Conservation (phyloP, 2,888 invertebrate genomes). For the Eupithecia centaureata region DNA sequence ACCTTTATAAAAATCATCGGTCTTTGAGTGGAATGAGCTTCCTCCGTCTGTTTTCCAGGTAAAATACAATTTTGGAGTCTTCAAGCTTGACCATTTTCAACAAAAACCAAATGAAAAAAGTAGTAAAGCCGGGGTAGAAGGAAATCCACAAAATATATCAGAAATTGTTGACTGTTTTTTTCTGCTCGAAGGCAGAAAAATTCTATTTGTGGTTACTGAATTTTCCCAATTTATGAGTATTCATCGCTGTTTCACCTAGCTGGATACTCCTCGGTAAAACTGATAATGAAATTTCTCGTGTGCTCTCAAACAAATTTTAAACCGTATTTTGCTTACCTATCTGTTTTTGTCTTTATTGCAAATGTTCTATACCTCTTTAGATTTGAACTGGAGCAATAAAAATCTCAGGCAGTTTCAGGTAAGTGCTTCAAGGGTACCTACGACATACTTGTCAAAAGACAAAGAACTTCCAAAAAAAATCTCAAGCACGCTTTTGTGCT, state of each 20-base stretch:
- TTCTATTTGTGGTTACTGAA: conserved; percentile 42
- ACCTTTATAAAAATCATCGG: too few species aligned
- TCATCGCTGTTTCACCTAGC: conserved; percentile 49
- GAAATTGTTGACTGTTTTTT: neutral
- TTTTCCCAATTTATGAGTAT: conserved; percentile 51
- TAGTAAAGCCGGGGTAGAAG: neutral
- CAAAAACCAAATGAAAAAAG: too few species aligned
- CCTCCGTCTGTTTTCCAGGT: too few species aligned
- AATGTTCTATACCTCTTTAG: neutral
- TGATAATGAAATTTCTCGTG: conserved; percentile 50
- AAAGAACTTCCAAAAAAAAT: neutral
- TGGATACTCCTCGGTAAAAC: conserved; percentile 20
- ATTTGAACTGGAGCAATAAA: neutral
- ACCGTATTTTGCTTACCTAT: conserved; percentile 16
- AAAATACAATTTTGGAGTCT: too few species aligned
- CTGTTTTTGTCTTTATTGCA: neutral
- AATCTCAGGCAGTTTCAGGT: neutral
- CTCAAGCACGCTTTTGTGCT: neutral
- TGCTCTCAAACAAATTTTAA: conserved; percentile 36
- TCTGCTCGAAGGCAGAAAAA: conserved; percentile 33
- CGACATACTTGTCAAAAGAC: neutral
- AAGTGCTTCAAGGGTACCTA: neutral
- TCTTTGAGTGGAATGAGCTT: too few species aligned
- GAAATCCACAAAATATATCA: neutral
- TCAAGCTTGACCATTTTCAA: too few species aligned